Conservation (phyloP, 2,888 invertebrate genomes). For the Aspidiotus rigidus region DNA sequence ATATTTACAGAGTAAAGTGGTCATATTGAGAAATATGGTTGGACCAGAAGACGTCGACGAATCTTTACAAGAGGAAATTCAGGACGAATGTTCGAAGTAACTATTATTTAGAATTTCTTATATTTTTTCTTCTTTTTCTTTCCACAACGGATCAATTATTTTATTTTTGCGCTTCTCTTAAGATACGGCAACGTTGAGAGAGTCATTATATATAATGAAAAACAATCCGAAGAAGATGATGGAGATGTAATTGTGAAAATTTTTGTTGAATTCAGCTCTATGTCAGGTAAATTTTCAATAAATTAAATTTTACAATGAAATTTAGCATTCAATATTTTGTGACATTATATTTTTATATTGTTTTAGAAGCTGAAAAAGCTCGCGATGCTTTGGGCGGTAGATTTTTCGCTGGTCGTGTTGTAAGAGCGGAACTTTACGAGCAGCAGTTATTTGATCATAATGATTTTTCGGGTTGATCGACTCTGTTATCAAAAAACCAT, state of each 20-base stretch:
- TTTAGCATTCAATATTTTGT: too few species aligned
- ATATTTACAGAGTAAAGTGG: conserved; percentile 51
- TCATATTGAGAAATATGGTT: conserved; percentile 89
- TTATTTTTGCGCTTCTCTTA: conserved; percentile 25
- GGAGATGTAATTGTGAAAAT: conserved; percentile 90
- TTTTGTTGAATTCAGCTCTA: conserved; percentile 85
- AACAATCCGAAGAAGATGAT: conserved; percentile 82
- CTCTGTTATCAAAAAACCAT: background rate
- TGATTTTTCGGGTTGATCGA: conserved; percentile 72
- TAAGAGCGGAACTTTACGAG: conserved; percentile 89
- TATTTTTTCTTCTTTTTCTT: background rate
- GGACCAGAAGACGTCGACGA: conserved; percentile 90
- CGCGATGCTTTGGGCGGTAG: conserved; percentile 79
- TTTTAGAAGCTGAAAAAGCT: conserved; percentile 77
- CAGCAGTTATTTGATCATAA: conserved; percentile 92
- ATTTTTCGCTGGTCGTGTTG: conserved; percentile 90
- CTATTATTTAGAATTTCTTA: conserved; percentile 12
- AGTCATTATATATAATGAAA: conserved; percentile 93
- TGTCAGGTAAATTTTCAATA: conserved; percentile 50
- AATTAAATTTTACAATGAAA: too few species aligned
- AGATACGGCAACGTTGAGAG: conserved; percentile 79
- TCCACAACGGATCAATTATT: background rate
- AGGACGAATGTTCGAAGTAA: conserved; percentile 81
- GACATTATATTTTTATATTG: background rate
- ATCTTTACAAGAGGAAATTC: conserved; percentile 86